phyloP scores from a whole-genome alignment of 1,140 invertebrate species.

The Solen grandis region DNA sequence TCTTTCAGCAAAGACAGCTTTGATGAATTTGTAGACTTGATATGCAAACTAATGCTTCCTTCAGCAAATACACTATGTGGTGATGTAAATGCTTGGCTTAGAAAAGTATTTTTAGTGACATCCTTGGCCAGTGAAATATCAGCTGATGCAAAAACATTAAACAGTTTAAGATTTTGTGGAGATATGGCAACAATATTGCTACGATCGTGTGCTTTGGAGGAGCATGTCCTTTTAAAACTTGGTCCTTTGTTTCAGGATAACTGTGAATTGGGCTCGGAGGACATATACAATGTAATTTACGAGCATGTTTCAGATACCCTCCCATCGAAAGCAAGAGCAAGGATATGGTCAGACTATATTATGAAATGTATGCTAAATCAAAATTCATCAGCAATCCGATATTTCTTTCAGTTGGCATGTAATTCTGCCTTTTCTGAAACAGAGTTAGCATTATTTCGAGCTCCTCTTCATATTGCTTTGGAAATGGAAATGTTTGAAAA shows the following conservation, averaged over 20 bases:
- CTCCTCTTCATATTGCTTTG: too few species aligned
- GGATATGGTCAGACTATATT: neutral
- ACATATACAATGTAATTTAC: neutral
- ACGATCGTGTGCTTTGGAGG: neutral
- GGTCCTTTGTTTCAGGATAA: neutral
- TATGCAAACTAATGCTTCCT: slow-evolving; percentile 21
- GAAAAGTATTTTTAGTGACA: neutral
- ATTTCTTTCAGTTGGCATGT: too few species aligned
- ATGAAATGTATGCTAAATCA: too few species aligned
- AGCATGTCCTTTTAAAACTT: neutral
- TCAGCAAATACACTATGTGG: neutral
- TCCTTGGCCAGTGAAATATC: slow-evolving; percentile 12
- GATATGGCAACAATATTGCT: neutral
- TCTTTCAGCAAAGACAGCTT: too few species aligned
- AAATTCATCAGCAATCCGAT: too few species aligned
- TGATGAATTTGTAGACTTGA: neutral
- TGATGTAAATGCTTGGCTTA: slow-evolving; percentile 5
- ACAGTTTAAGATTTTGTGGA: slow-evolving; percentile 18
- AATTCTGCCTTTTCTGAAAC: too few species aligned
- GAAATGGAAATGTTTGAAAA: too few species aligned
- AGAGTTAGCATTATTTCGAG: too few species aligned
- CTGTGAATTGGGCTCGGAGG: slow-evolving; percentile 1
- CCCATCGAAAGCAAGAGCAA: neutral
- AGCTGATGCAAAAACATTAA: neutral
- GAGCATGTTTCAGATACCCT: neutral